These are phyloP conservation scores for Hermaeophaga mercurialis DNA, from an alignment of 2,888 invertebrate species.

Conservation along the genomic window DNA sequence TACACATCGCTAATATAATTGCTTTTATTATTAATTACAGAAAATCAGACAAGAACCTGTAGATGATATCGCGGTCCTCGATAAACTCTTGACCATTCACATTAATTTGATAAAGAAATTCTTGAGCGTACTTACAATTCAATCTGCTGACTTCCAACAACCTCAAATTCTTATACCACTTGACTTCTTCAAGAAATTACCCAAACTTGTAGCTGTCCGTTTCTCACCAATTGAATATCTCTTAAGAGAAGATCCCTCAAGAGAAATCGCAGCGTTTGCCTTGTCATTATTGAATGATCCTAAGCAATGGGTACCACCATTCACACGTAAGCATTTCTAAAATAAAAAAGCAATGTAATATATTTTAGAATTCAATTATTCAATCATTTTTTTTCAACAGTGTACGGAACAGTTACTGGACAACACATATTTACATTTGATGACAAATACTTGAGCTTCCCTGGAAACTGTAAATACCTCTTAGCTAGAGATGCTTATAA, in stretches of 20 bases:
- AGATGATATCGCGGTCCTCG: slow-evolving; percentile 68
- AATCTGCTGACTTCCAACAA: slow-evolving; percentile 23
- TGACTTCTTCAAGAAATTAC: slow-evolving; percentile 57
- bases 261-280: slow-evolving; percentile 60
- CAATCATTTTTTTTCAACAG: slow-evolving; percentile 54
- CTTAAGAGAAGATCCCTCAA: slow-evolving; percentile 60
- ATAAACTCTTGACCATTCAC: slow-evolving; percentile 64
- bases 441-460: slow-evolving; percentile 78
- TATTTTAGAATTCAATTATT: background rate
- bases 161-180: slow-evolving; percentile 26
- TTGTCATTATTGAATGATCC: slow-evolving; percentile 61
- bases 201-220: slow-evolving; percentile 63
- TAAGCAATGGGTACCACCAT: slow-evolving; percentile 67
- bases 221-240: slow-evolving; percentile 67
- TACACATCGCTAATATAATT: too few species aligned
- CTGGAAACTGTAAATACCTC: slow-evolving; percentile 83
- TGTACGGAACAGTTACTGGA: slow-evolving; percentile 76
- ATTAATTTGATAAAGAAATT: slow-evolving; percentile 50
- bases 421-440: slow-evolving; percentile 91
- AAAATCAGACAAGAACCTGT: slow-evolving; percentile 65
- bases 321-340: slow-evolving; percentile 61
- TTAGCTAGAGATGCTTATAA: slow-evolving; percentile 83
- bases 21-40: slow-evolving; percentile 36
- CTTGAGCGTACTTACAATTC: slow-evolving; percentile 38
- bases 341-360: too few species aligned